These are phyloP conservation scores for Coenonympha arcania DNA, from an alignment of 2,888 invertebrate genomes.

Conservation along the genomic window DNA sequence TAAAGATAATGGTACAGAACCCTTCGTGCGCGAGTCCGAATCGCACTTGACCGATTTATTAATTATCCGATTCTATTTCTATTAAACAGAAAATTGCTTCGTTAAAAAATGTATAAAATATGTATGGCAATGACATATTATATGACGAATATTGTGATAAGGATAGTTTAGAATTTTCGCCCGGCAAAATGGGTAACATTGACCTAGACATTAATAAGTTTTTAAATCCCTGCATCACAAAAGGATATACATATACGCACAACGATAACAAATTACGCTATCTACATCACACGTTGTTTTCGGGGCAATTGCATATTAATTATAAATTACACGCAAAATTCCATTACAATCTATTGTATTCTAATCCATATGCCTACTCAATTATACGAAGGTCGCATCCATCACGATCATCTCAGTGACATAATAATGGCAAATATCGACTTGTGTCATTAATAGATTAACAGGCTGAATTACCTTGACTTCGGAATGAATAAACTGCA, in stretches of 20 bases:
- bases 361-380: slow-evolving; percentile 60
- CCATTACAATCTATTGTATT: slow-evolving; percentile 64
- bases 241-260: not conserved
- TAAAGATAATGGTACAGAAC: too few species aligned
- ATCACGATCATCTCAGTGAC: slow-evolving; percentile 59
- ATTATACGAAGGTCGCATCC: slow-evolving; percentile 54
- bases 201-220: too few species aligned
- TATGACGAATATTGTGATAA: too few species aligned
- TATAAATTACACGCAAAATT: slow-evolving; percentile 55
- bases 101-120: too few species aligned
- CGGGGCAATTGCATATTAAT: slow-evolving; percentile 52
- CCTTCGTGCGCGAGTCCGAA: too few species aligned
- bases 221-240: too few species aligned
- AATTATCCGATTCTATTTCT: too few species aligned
- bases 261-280: slow-evolving; percentile 1
- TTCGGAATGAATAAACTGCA: slow-evolving; percentile 9
- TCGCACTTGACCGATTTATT: too few species aligned
- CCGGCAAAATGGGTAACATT: too few species aligned
- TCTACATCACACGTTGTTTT: slow-evolving; percentile 7
- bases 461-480: slow-evolving; percentile 11
- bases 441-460: slow-evolving; percentile 14
- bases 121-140: too few species aligned
- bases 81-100: too few species aligned
- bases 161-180: too few species aligned
- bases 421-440: slow-evolving; percentile 34